A percentile compares a stretch with the other conserved stretches of the same genome.
phyloP scores from a whole-genome alignment of 2,888 invertebrate species.

The Gerris lacustris region DNA sequence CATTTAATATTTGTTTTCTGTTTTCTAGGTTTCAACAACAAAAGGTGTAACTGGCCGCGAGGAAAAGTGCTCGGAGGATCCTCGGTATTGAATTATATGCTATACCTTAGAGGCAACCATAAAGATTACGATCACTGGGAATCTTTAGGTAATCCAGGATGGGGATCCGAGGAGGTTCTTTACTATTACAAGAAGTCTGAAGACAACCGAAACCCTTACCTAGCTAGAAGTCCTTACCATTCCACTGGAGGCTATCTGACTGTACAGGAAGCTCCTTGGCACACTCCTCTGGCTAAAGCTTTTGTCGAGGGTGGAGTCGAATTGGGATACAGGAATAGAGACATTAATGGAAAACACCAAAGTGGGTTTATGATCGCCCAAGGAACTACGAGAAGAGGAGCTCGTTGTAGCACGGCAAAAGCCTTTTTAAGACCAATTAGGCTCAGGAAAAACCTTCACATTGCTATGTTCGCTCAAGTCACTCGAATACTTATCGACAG shows the following conservation, averaged over 20 bases:
- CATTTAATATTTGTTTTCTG: no score
- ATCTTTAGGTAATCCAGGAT: slow-evolving; percentile 69
- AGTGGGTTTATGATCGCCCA: slow-evolving; percentile 84
- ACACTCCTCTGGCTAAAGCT: slow-evolving; percentile 66
- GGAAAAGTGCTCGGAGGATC: slow-evolving; percentile 86
- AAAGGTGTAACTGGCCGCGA: slow-evolving; percentile 80
- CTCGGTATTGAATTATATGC: slow-evolving; percentile 81
- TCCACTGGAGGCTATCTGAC: slow-evolving; percentile 69
- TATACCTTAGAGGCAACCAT: slow-evolving; percentile 77
- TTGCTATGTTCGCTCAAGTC: slow-evolving; percentile 65
- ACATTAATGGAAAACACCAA: slow-evolving; percentile 66
- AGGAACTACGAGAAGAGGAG: slow-evolving; percentile 62
- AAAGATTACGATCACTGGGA: slow-evolving; percentile 88
- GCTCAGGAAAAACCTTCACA: slow-evolving; percentile 66
- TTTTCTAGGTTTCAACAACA: slow-evolving; percentile 62
- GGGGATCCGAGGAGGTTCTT: slow-evolving; percentile 68
- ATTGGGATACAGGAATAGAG: slow-evolving; percentile 73
- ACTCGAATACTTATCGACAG: slow-evolving; percentile 41
- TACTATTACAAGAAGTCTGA: slow-evolving; percentile 84
- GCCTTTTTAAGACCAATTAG: slow-evolving; percentile 72
- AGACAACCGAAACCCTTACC: slow-evolving; percentile 75
- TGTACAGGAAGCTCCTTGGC: slow-evolving; percentile 73
- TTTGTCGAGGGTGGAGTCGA: slow-evolving; percentile 69
- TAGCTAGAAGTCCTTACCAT: slow-evolving; percentile 66
- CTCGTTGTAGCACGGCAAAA: slow-evolving; percentile 77